Evolutionary conservation across 2,797 vertebrate genomes (phyloP), one percentile per base, ranked within the genome.

Genomic region (Gymnodraco acuticeps): DNA sequence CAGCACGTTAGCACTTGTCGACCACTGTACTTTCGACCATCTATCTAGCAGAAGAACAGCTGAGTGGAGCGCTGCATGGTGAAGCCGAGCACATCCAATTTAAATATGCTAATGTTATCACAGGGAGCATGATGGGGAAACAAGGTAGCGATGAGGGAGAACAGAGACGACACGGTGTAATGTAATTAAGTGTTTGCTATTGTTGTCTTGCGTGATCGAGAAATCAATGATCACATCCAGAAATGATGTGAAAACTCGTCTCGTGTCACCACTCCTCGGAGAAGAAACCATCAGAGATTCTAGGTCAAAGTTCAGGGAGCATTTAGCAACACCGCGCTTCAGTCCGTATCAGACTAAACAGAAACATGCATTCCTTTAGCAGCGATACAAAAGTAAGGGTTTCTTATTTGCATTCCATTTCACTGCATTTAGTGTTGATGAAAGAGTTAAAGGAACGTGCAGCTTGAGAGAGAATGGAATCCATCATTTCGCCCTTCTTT

Each of bases 91-190:
- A 94, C 94, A 96, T 96, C 95, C 94, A 96, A 97, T 97, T 96
- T 96, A 96, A 95, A 96, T 96, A 97, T 97, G 96, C 94, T 96
- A 97, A 97, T 96, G 93, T 88, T 93, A 92, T 93, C 90, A 65
- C 82, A 77, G 73, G 87, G 53, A 76, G 67, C 46, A 53, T 73
- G 59, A 52, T 62, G 67, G 76, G 92, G 94, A 76, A 78, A 75
- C 78, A 80, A 90, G 94, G 87, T 89, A 92, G 84, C 89, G 90
- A 92, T 90, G 91, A 89, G 87, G 81, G 66, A 73, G 70, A 90
- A 60, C 72, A 65, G 54, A 65, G 47, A 77, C 78, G 38, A 55
- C 27, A 42, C 48, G 59, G 17, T 46, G 41, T 80, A 77, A 89
- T 81, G 51, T 80, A 86, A 92, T 91, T 84, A 89, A 85, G 86